Evolutionary conservation across 2,797 vertebrate genomes (phyloP).

Genomic region (Siniperca obscura): DNA sequence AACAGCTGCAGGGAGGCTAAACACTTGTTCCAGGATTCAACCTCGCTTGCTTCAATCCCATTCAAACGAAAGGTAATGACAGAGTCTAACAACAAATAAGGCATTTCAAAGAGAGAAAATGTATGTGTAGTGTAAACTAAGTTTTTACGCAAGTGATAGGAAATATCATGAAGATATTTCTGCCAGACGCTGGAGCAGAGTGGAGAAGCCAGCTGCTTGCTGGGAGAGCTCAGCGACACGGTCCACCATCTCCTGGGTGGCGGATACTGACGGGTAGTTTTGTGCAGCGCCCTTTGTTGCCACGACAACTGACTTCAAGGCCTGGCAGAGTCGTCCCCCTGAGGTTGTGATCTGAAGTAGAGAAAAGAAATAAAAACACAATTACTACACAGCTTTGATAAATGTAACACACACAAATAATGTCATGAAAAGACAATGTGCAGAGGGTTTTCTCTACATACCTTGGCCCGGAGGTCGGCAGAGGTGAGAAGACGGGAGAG

Average conservation of each 20-base stretch:
- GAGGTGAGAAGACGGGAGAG: slow-evolving; percentile 90
- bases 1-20: slow-evolving; percentile 50
- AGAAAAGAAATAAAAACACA: slow-evolving; percentile 12
- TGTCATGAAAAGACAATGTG: not conserved
- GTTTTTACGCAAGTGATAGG: slow-evolving; percentile 36
- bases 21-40: slow-evolving; percentile 43
- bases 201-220: slow-evolving; percentile 90
- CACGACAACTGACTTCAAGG: slow-evolving; percentile 89
- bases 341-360: slow-evolving; percentile 86
- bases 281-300: slow-evolving; percentile 92
- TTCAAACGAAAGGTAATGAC: slow-evolving; percentile 49
- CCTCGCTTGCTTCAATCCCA: slow-evolving; percentile 54
- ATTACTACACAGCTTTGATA: not conserved
- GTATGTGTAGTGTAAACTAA: slow-evolving; percentile 67
- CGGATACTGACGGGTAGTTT: slow-evolving; percentile 90
- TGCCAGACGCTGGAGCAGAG: slow-evolving; percentile 88
- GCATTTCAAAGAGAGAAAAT: slow-evolving; percentile 78
- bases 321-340: slow-evolving; percentile 89
- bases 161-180: slow-evolving; percentile 84
- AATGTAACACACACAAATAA: not conserved
- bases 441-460: slow-evolving; percentile 19
- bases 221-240: slow-evolving; percentile 90
- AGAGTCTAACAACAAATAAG: slow-evolving; percentile 77
- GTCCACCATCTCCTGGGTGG: slow-evolving; percentile 90
- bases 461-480: slow-evolving; percentile 87